Evolutionary conservation across 1,140 invertebrate species (phyloP), one percentile per base, ranked within the genome.

Genomic region (Epicauta chinensis): DNA sequence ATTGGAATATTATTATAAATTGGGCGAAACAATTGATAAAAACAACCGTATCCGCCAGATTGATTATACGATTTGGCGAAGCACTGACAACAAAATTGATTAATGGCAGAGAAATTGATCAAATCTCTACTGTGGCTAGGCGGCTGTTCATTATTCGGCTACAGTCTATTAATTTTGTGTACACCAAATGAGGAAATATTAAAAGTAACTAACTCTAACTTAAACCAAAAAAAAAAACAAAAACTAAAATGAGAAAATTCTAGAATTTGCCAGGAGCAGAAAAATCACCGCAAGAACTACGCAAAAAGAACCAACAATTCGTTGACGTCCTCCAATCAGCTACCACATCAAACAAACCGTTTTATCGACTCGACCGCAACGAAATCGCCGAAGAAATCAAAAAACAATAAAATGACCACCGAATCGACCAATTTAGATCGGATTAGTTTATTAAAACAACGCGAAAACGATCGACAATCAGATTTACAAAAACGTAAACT

Each of bases 1-100:
- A n/a, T 62, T 82, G 36, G 77, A 81, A 58, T 71, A 73, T 12
- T 82, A 80, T 61, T 82, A 82, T 61, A 71, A 69, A 59, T 52
- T 80, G n/a, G 79, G 78, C 32, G 79, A 81, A 61, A 67, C 66
- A 15, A 50, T 81, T 10, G 70, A 60, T 52, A 43, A 52, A 13
- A 31, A 75, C n/a, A 73, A 68, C 30, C 75, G 73, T 29, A 73
- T 70, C 15, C 69, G 78, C 40, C 67, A 79, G 43, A 55, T 72
- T 16, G 79, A 81, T 60, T 62, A 70, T 4, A 66, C 63, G 56
- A 65, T 74, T 52, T 81, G 79, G 79, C n/a, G 63, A 63, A 41
- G 63, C 63, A 62, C 5, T 0, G 32, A 3, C 68, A 73, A 46
- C 71, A 74, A 67, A 63, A 64, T 38, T 51, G 56, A 59, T 75